phyloP scores from a whole-genome alignment of 2,797 vertebrate species.

The Takifugu rubripes region DNA sequence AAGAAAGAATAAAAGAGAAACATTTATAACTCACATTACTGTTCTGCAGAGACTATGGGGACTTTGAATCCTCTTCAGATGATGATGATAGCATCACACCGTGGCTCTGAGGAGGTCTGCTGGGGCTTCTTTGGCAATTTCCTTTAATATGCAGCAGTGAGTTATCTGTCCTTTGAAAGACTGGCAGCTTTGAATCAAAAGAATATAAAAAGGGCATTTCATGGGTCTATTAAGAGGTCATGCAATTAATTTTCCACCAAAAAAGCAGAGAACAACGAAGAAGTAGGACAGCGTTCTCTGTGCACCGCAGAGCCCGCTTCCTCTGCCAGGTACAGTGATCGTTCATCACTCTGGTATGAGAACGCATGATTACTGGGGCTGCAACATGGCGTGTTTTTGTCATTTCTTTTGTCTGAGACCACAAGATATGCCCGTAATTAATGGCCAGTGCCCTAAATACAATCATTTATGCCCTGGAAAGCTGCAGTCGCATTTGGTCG shows the following conservation, averaged over 20 bases:
- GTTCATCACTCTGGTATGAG: slow-evolving; percentile 15
- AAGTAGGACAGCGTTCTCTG: slow-evolving; percentile 39
- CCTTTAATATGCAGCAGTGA: slow-evolving; percentile 16
- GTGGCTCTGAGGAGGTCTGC: slow-evolving; percentile 10
- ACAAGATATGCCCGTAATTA: not conserved
- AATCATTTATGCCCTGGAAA: not conserved
- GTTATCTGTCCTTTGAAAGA: slow-evolving; percentile 11
- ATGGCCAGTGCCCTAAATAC: slow-evolving; percentile 1
- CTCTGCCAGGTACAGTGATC: slow-evolving; percentile 36
- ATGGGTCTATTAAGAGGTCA: slow-evolving; percentile 29
- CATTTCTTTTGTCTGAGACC: slow-evolving; percentile 24
- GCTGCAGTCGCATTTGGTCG: slow-evolving; percentile 7
- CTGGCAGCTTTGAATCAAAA: slow-evolving; percentile 42
- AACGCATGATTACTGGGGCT: slow-evolving; percentile 23
- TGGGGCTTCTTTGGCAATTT: slow-evolving; percentile 8
- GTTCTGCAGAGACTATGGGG: slow-evolving; percentile 5
- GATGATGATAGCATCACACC: slow-evolving; percentile 17
- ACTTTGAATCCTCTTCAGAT: slow-evolving; percentile 36
- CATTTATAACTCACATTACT: slow-evolving; percentile 14
- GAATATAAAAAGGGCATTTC: slow-evolving; percentile 33
- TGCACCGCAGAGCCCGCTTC: slow-evolving; percentile 15
- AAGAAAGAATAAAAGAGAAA: slow-evolving; percentile 19
- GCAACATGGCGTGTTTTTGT: slow-evolving; percentile 14
- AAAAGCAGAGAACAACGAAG: slow-evolving; percentile 23
- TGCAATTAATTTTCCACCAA: slow-evolving; percentile 39